Conservation (phyloP, 2,113 vertebrate genomes). For the Micronycteris hirsuta region DNA sequence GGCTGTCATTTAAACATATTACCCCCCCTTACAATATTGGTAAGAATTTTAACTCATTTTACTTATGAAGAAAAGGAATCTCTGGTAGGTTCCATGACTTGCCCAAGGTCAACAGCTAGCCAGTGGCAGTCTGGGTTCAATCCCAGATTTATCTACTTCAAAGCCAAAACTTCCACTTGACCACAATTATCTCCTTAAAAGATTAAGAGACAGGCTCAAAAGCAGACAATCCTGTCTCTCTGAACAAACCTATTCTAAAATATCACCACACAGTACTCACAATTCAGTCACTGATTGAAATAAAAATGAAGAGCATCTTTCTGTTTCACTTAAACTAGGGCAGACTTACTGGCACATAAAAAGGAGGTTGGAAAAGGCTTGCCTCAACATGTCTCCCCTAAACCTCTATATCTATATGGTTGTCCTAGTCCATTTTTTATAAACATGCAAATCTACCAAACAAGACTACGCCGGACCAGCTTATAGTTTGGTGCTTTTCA, state of each 20-base stretch:
- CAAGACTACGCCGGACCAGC: neutral
- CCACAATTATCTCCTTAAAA: slow-evolving; percentile 66
- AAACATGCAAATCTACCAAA: neutral
- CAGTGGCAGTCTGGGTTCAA: slow-evolving; percentile 34
- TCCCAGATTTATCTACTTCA: slow-evolving; percentile 51
- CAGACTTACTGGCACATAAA: slow-evolving; percentile 28
- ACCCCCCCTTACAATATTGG: neutral
- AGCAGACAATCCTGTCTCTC: slow-evolving; percentile 21
- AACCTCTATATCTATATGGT: slow-evolving; percentile 18
- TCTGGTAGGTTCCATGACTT: slow-evolving; percentile 3
- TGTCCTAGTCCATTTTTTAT: neutral
- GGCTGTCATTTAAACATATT: slow-evolving; percentile 7
- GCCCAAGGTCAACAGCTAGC: slow-evolving; percentile 49
- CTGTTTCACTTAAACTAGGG: slow-evolving; percentile 54
- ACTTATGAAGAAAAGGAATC: slow-evolving; percentile 17
- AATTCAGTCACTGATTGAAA: slow-evolving; percentile 39
- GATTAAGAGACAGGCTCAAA: slow-evolving; percentile 55
- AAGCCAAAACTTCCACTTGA: slow-evolving; percentile 60
- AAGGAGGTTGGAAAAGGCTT: slow-evolving; percentile 40
- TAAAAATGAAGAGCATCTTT: slow-evolving; percentile 40
- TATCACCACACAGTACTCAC: slow-evolving; percentile 17
- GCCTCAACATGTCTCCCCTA: slow-evolving; percentile 58
- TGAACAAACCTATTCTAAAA: slow-evolving; percentile 31
- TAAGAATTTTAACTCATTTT: slow-evolving; percentile 24
- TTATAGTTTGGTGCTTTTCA: neutral